phyloP scores from a whole-genome alignment of 1,140 invertebrate species.

The Psix sp. region DNA sequence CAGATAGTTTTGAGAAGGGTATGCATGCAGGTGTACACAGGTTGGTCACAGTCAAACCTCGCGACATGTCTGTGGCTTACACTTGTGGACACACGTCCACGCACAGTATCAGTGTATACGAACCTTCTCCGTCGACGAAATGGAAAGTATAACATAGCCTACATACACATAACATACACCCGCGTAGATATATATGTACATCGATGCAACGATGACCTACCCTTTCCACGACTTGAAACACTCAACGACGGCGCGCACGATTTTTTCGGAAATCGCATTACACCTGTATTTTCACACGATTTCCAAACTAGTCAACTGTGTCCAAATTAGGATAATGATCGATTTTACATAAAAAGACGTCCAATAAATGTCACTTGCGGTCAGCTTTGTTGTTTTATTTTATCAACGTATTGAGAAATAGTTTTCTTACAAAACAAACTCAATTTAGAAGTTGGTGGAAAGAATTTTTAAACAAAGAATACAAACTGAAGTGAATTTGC shows the following conservation, averaged over 20 bases:
- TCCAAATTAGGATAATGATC: constrained; percentile 1
- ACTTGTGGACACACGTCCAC: constrained; percentile 46
- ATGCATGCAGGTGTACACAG: constrained; percentile 49
- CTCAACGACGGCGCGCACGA: constrained; percentile 2
- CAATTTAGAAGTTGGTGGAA: too few species aligned
- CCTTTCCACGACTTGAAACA: constrained; percentile 20
- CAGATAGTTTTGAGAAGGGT: constrained; percentile 61
- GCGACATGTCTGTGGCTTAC: constrained; percentile 47
- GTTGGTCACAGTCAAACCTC: constrained; percentile 39
- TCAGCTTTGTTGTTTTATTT: too few species aligned
- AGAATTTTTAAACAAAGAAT: too few species aligned
- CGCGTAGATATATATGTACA: constrained; percentile 13
- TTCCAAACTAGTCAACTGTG: constrained; percentile 11
- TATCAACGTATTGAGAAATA: too few species aligned
- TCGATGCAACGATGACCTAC: constrained; percentile 28
- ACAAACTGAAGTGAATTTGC: too few species aligned
- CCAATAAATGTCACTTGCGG: too few species aligned
- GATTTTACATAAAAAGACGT: too few species aligned
- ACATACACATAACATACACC: constrained; percentile 34
- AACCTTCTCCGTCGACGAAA: constrained; percentile 63
- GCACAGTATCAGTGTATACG: constrained; percentile 58
- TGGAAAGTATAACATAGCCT: constrained; percentile 64
- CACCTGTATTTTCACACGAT: constrained; percentile 9
- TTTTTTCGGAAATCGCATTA: constrained; percentile 6
- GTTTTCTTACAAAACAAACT: too few species aligned